phyloP scores from a whole-genome alignment of 2,113 vertebrate species.

The Martes martes region DNA sequence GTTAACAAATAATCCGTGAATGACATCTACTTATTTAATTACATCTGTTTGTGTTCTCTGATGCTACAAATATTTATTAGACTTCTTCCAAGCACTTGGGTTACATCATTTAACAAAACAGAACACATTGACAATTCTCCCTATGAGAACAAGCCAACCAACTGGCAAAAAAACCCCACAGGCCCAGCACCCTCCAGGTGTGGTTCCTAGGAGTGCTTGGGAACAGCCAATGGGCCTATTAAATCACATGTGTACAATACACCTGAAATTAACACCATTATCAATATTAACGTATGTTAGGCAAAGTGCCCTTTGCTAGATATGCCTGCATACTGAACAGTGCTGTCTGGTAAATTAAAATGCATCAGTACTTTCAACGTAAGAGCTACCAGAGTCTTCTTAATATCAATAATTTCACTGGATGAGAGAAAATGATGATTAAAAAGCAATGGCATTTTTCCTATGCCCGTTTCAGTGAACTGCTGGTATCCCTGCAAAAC shows the following conservation, averaged over 20 bases:
- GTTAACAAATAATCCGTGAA: background rate
- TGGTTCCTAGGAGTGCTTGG: background rate
- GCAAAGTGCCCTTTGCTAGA: background rate
- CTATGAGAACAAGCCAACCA: background rate
- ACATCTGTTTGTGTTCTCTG: background rate
- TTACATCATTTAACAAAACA: slow-evolving; percentile 6
- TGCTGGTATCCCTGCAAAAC: slow-evolving; percentile 11
- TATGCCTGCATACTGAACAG: background rate
- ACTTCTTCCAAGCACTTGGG: background rate
- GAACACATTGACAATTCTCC: background rate
- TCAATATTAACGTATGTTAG: background rate
- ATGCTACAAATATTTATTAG: slow-evolving; percentile 23
- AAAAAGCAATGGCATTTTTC: slow-evolving; percentile 13
- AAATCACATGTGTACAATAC: background rate
- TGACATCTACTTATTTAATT: background rate
- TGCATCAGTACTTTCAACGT: background rate
- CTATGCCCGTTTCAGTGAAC: background rate
- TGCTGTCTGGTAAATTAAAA: slow-evolving; percentile 12
- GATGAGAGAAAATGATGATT: slow-evolving; percentile 44
- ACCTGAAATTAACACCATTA: background rate
- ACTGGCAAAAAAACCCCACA: background rate
- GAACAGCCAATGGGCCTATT: background rate
- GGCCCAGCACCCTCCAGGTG: background rate
- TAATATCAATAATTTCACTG: background rate
- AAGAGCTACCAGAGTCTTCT: background rate